Conservation (phyloP, 2,113 vertebrate genomes). For the Phoxinus phoxinus region DNA sequence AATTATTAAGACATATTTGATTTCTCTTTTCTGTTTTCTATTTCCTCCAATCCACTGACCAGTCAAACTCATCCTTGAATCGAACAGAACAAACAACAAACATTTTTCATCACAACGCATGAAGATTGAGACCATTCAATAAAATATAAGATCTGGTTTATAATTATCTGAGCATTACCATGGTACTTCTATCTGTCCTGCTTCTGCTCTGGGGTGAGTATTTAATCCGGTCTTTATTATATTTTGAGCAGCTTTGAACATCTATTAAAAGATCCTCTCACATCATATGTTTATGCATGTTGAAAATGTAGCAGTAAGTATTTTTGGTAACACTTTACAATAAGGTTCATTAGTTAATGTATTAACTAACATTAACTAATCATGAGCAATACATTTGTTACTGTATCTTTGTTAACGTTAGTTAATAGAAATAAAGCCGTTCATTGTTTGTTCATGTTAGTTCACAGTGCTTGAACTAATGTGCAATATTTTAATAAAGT, state of each 20-base stretch:
- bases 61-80: not conserved
- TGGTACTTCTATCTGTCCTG: not conserved
- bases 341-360: too few relatives aligned
- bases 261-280: not conserved
- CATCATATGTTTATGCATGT: not conserved
- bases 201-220: constrained; percentile 3
- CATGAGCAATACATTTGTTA: too few relatives aligned
- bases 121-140: not conserved
- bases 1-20: not conserved
- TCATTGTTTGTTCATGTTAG: too few relatives aligned
- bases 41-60: not conserved
- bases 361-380: too few relatives aligned
- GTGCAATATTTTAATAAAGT: too few relatives aligned
- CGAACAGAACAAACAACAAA: not conserved
- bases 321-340: too few relatives aligned
- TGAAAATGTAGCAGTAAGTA: not conserved
- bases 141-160: not conserved
- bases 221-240: not conserved
- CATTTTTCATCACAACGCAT: not conserved
- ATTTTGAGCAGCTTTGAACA: not conserved
- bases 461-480: too few relatives aligned
- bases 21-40: too few relatives aligned
- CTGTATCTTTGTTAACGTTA: too few relatives aligned
- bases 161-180: not conserved
- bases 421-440: too few relatives aligned